Conservation (phyloP, 2,113 vertebrate species). For the Bucco capensis region DNA sequence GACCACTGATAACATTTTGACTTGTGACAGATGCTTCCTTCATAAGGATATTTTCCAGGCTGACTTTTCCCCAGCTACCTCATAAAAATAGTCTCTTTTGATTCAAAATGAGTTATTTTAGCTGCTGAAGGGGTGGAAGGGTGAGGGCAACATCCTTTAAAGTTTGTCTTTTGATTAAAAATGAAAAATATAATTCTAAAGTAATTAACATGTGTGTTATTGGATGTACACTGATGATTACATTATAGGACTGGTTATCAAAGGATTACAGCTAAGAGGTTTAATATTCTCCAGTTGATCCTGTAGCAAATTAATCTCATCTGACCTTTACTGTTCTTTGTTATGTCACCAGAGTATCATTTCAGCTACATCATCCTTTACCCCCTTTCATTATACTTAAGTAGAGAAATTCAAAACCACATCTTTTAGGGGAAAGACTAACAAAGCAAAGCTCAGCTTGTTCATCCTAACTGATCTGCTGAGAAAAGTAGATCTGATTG, state of each 20-base stretch:
- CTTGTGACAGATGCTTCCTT: slow-evolving; percentile 57
- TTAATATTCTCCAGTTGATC: slow-evolving; percentile 66
- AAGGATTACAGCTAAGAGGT: slow-evolving; percentile 56
- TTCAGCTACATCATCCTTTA: slow-evolving; percentile 33
- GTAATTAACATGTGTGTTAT: slow-evolving; percentile 58
- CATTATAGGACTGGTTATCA: slow-evolving; percentile 58
- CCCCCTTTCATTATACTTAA: neutral
- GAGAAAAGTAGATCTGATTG: neutral
- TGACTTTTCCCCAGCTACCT: slow-evolving; percentile 11
- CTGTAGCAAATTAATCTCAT: slow-evolving; percentile 51
- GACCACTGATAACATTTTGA: neutral
- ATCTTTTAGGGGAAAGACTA: neutral
- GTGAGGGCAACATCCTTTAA: neutral
- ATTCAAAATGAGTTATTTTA: neutral
- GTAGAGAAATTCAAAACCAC: neutral
- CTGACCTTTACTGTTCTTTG: slow-evolving; percentile 68
- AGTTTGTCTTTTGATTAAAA: slow-evolving; percentile 47
- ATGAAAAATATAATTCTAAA: slow-evolving; percentile 35
- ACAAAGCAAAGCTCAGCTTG: neutral
- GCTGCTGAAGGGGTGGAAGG: neutral
- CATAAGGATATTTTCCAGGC: slow-evolving; percentile 47
- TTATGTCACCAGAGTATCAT: slow-evolving; percentile 59
- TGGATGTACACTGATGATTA: slow-evolving; percentile 58
- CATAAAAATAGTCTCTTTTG: slow-evolving; percentile 1
- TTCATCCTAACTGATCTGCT: neutral